Evolutionary conservation across 2,888 invertebrate species (phyloP).

Genomic region (Eudasyphora cyanicolor): DNA sequence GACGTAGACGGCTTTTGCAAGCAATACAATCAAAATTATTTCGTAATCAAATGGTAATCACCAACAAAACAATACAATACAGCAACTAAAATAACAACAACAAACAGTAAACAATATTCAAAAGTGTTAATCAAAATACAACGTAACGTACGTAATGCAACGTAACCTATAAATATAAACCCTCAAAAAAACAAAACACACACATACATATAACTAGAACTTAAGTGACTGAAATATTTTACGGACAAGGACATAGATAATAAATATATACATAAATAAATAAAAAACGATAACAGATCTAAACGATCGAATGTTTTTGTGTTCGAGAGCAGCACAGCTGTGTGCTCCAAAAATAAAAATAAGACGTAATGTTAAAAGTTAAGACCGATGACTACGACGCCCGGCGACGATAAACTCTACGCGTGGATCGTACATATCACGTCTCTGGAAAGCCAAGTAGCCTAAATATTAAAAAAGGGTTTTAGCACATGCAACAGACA

Average conservation of each 20-base stretch:
- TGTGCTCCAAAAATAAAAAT: background rate
- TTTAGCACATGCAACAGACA: background rate
- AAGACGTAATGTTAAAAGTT: background rate
- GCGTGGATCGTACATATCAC: conserved; percentile 21
- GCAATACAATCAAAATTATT: conserved; percentile 79
- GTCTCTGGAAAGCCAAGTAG: conserved; percentile 9
- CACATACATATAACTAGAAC: background rate
- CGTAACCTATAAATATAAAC: conserved; percentile 1
- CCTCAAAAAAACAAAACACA: background rate
- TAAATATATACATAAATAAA: background rate
- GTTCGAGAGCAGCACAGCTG: background rate
- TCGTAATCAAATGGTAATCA: conserved; percentile 62
- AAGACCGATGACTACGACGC: conserved; percentile 2
- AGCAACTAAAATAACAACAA: conserved; percentile 22
- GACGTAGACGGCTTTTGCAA: conserved; percentile 76
- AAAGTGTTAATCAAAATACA: conserved; percentile 18
- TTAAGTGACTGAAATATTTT: background rate
- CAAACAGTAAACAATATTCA: conserved; percentile 9
- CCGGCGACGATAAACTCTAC: conserved; percentile 3
- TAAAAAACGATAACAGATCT: too few species aligned
- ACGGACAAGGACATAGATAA: conserved; percentile 10
- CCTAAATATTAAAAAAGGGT: background rate
- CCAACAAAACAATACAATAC: conserved; percentile 13
- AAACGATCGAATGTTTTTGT: background rate
- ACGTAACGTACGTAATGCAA: background rate